Percentiles rank a stretch among this genome's conserved stretches.
Evolutionary conservation across 1,140 invertebrate genomes (phyloP).

Genomic region (Theocolax elegans): DNA sequence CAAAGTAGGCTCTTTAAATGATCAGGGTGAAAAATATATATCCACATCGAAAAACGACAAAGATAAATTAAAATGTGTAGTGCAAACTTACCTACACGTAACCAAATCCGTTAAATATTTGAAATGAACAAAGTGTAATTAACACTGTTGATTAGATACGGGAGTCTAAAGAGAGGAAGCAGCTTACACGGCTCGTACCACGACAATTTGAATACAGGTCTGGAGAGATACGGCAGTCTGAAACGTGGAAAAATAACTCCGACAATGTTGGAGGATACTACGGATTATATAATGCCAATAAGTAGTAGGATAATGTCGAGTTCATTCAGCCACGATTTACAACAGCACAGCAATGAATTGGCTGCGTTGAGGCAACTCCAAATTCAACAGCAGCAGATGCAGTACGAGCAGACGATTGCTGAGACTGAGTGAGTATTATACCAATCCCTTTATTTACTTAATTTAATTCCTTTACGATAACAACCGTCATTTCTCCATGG

Average conservation of each 20-base stretch:
- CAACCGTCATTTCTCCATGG: too few relatives aligned
- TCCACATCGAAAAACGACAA: too few relatives aligned
- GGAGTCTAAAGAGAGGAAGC: conserved; percentile 60
- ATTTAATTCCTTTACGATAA: too few relatives aligned
- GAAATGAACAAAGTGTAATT: too few relatives aligned
- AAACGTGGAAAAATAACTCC: conserved; percentile 62
- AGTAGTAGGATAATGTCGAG: conserved; percentile 62
- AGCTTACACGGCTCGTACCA: conserved; percentile 62
- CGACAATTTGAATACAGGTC: conserved; percentile 56
- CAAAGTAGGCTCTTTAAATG: too few relatives aligned
- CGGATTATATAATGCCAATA: conserved; percentile 65
- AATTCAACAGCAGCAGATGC: conserved; percentile 52
- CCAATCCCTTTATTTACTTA: neutral
- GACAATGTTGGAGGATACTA: conserved; percentile 56
- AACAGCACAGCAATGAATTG: conserved; percentile 63
- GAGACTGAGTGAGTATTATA: conserved; percentile 68
- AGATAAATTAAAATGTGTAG: too few relatives aligned
- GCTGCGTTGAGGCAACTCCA: conserved; percentile 59
- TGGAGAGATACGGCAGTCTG: conserved; percentile 62
- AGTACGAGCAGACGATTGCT: conserved; percentile 65
- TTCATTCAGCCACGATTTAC: conserved; percentile 62
- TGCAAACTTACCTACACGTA: too few relatives aligned
- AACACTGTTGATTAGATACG: conserved; percentile 57
- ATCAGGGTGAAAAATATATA: too few relatives aligned
- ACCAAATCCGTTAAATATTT: too few relatives aligned